These are phyloP conservation scores for Cryptomyrus ogoouensis DNA, from an alignment of 2,113 vertebrate species.

Conservation along the genomic window DNA sequence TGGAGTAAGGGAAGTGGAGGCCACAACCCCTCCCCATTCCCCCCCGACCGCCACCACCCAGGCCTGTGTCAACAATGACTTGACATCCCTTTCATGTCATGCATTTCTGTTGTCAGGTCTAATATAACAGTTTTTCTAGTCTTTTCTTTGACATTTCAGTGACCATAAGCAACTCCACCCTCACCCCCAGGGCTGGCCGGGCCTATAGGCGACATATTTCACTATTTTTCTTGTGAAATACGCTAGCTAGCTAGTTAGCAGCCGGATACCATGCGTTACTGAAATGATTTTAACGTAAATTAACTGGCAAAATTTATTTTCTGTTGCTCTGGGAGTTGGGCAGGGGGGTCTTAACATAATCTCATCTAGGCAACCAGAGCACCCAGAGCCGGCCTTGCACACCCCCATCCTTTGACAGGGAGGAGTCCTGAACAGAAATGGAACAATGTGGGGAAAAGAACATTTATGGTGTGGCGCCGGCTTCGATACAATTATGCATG, in stretches of 20 bases:
- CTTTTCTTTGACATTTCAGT: not conserved
- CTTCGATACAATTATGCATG: not conserved
- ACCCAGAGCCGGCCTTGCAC: not conserved
- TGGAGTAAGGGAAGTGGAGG: not conserved
- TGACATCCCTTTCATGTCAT: not conserved
- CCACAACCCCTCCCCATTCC: not conserved
- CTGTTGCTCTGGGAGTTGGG: not conserved
- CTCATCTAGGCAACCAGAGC: not conserved
- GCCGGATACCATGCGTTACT: not conserved
- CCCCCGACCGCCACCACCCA: not conserved
- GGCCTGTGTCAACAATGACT: not conserved
- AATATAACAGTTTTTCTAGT: not conserved
- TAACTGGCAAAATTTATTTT: not conserved
- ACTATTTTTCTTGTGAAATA: not conserved
- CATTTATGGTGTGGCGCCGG: not conserved
- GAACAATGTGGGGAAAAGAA: not conserved
- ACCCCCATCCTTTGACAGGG: not conserved
- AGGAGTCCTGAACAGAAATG: not conserved
- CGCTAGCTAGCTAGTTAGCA: not conserved
- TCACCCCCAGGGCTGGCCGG: not conserved
- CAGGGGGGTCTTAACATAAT: not conserved
- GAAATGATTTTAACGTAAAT: not conserved
- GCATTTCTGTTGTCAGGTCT: not conserved
- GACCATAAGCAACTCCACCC: not conserved
- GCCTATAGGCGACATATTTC: not conserved